A percentile compares a stretch with the other conserved stretches of the same genome.
phyloP scores from a whole-genome alignment of 2,797 vertebrate species.

The Poecilia gillii region DNA sequence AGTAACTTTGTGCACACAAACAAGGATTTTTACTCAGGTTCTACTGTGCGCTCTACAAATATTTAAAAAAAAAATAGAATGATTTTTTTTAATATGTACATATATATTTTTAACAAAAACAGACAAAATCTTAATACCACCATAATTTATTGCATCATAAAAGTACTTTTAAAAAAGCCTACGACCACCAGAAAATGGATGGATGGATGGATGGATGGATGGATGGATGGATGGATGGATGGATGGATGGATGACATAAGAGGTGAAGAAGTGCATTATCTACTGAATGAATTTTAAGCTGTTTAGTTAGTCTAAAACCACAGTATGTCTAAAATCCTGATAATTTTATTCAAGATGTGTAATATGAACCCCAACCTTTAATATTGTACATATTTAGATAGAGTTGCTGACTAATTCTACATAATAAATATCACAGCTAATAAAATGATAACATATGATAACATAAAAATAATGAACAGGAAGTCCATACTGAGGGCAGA shows the following conservation, averaged over 20 bases:
- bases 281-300: background rate
- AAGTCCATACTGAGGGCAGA: background rate
- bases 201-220: too few species aligned
- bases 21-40: too few species aligned
- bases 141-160: background rate
- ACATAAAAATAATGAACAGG: slow-evolving; percentile 1
- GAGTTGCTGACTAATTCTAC: background rate
- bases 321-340: background rate
- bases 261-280: background rate
- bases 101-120: too few species aligned
- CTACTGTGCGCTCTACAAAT: too few species aligned
- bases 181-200: background rate
- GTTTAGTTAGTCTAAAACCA: background rate
- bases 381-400: background rate
- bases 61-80: too few species aligned
- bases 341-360: background rate
- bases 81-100: too few species aligned
- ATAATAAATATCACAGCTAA: background rate
- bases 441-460: background rate
- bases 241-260: background rate
- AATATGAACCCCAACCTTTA: background rate
- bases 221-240: too few species aligned
- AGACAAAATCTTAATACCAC: too few species aligned
- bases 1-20: too few species aligned
- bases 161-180: background rate